Evolutionary conservation across 2,888 invertebrate genomes (phyloP).

Genomic region (Cataglyphis rosenhaueri): DNA sequence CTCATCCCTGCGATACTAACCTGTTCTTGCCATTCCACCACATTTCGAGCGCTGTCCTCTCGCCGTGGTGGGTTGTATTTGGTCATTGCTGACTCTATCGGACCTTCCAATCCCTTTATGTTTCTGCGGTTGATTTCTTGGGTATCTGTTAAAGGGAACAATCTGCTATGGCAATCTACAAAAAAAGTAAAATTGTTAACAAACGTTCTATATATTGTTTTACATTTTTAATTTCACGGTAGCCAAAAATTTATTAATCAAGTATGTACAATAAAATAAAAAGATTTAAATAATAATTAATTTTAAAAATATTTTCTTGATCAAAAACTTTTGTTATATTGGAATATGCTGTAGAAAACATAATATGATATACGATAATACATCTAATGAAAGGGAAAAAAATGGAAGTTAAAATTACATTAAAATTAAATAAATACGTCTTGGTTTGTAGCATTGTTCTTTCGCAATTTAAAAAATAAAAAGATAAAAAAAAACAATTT

Average conservation of each 20-base stretch:
- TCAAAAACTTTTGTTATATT: not conserved
- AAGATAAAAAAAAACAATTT: not conserved
- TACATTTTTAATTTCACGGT: not conserved
- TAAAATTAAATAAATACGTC: not conserved
- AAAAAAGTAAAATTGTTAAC: constrained; percentile 18
- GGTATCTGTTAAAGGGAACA: constrained; percentile 24
- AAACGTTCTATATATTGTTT: not conserved
- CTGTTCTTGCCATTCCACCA: constrained; percentile 59
- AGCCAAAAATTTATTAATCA: not conserved
- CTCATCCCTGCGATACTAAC: constrained; percentile 71
- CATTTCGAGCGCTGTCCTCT: constrained; percentile 55
- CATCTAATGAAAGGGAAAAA: not conserved
- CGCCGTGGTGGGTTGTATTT: constrained; percentile 34
- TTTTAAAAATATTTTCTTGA: not conserved
- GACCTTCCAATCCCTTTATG: constrained; percentile 64
- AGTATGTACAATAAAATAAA: not conserved
- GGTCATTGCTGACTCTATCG: constrained; percentile 74
- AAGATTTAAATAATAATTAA: not conserved
- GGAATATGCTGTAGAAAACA: not conserved
- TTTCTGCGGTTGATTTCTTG: constrained; percentile 56
- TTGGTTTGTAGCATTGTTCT: not conserved
- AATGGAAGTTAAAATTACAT: not conserved
- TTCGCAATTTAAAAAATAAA: not conserved
- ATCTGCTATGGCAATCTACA: constrained; percentile 2
- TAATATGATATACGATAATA: not conserved